phyloP scores from a whole-genome alignment of 2,797 vertebrate genomes.

The Sitta carolinensis region DNA sequence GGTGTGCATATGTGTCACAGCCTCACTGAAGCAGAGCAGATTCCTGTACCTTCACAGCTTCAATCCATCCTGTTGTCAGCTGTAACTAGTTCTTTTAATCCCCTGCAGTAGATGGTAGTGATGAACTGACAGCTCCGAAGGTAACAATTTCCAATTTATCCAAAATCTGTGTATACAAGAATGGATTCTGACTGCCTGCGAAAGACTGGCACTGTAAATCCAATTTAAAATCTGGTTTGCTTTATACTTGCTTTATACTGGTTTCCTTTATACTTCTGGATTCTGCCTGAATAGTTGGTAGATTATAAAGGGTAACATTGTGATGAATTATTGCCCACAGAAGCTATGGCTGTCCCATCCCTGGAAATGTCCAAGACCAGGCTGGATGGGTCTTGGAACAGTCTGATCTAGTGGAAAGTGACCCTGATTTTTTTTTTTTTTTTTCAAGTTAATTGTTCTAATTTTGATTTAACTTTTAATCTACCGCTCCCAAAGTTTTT shows the following conservation, averaged over 20 bases:
- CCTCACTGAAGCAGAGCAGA: not conserved
- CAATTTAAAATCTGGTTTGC: not conserved
- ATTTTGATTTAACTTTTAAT: not conserved
- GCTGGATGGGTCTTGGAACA: not conserved
- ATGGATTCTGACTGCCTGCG: not conserved
- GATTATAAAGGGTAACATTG: not conserved
- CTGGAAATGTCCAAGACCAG: not conserved
- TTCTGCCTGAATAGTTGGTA: not conserved
- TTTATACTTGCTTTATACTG: not conserved
- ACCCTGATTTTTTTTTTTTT: not conserved
- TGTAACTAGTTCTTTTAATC: constrained; percentile 27
- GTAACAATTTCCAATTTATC: constrained; percentile 42
- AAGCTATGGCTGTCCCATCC: not conserved
- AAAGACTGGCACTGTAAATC: not conserved
- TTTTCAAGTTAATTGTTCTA: not conserved
- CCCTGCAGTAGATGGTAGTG: constrained; percentile 33
- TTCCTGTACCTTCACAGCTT: not conserved
- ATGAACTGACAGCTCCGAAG: constrained; percentile 9
- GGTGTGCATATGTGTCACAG: not conserved
- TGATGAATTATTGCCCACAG: not conserved
- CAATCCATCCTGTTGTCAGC: not conserved
- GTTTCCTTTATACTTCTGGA: not conserved
- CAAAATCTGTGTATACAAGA: not conserved
- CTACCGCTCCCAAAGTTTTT: not conserved
- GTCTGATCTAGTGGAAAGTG: not conserved